Evolutionary conservation across 2,113 vertebrate species (phyloP), one percentile per base, ranked within the genome.

Genomic region (Daboia siamensis): DNA sequence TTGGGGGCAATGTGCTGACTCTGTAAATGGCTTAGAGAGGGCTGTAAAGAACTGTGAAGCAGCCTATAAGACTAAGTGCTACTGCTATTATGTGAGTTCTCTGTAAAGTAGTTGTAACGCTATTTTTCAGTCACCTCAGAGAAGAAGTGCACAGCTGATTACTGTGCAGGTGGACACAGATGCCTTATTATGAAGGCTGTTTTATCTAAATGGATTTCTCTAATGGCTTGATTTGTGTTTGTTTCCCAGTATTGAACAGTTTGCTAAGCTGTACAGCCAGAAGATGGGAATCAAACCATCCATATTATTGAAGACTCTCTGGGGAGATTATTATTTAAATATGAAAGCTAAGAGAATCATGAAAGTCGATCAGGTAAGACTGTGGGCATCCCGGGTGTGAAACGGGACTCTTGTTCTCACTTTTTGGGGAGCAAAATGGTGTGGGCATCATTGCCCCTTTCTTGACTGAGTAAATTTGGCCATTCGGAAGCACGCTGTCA

Each of bases 241-340:
- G 89, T 93, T 97, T 96, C 89, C 57, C 95, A 99, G 99, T 91
- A 97, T 99, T 93, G 98, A 97, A 92, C 98, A 99, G 95, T 99
- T 99, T 97, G 99, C 98, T 46, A 95, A 97, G 74, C 97, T 99
- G 93, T 99, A 99, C 96, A 99, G 98, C 96, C 95, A 99, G 94
- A 98, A 98, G 93, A 98, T 99, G 97, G 99, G 99, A 54, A 98
- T 99, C 86, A 98, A 96, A 88, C 92, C 96, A 3, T 97, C 97
- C 51, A 97, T 99, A 74, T 98, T 99, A 91, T 95, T 98, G 94
- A 99, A 98, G 97, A 99, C 99, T 0, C 97, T 99, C 69, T 99
- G 99, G 99, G 99, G 99, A 94, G 99, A 99, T 96, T 99, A 98
- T 95, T 99, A 98, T 93, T 97, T 99, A 91, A 99, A 98, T 48